Evolutionary conservation across 1,140 invertebrate species (phyloP), one percentile per base, ranked within the genome.

Genomic region (Ylistrum balloti): DNA sequence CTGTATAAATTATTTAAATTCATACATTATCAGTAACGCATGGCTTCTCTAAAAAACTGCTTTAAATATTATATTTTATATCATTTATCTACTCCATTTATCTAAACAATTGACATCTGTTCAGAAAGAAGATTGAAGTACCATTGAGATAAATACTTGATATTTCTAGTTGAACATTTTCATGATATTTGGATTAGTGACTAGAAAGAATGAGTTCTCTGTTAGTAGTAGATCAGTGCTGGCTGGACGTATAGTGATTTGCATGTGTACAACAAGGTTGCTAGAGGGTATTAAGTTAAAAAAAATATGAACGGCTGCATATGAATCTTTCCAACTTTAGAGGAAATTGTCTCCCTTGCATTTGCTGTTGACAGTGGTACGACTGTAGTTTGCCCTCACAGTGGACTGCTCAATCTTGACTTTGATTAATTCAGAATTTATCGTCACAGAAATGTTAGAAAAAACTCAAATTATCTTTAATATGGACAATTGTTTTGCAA

Each of bases 331-430:
- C 41, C 41, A 45, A 38, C 35, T 38, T 38, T 56, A 7, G 20
- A 74, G 22, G 56, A 74, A 28, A 28, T 74, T 28, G 5, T 38
- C 56, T 74, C 56, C 56, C 56, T 28, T 74, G 56, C 56, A 74
- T 74, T 74, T 74, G 56, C 56, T 74, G 56, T 74, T 74, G 56
- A 28, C 22, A 74, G 56, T 74, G 56, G 56, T 74, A 74, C 56
- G 17, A 74, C 7, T n/a, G 17, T 74, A n/a, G 28, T n/a, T 28
- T n/a, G 22, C 41, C 22, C 11, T 74, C 56, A 74, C 5, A 28
- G 56, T n/a, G 28, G 41, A 17, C 17, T 17, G 11, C 22, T 74
- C n/a, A 74, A 28, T 74, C 56, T 74, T 74, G 56, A 74, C n/a
- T 9, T 28, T 74, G 56, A 74, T 28, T 45, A 0, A 45, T 1